Base-by-base conservation (phyloP, 2,888 invertebrate genomes). In the Tetramorium bicarinatum region DNA sequence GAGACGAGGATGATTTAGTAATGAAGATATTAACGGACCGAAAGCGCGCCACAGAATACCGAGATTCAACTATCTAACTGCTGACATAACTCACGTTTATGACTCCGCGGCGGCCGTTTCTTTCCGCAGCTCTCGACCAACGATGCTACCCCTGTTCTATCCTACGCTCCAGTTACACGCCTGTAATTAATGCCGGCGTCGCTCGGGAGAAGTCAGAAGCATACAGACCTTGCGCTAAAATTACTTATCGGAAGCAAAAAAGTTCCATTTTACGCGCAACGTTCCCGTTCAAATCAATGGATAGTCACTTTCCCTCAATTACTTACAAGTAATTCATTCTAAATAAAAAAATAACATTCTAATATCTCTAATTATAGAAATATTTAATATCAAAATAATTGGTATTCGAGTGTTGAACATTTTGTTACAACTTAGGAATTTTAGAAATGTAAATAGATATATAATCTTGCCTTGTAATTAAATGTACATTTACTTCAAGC, bases 1-100 rank as follows among this genome's bases (percentile, higher is more conserved):
- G 85, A 89, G 87, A 69, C 85, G 91, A 92, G 93, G 92, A 94
- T 94, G 94, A 94, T 94, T 94, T 94, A 94, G 94, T 94, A 94
- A 94, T 94, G 94, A 94, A 94, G 94, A 94, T 94, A 94, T 94
- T 94, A 94, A 94, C 94, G 93, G 93, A 93, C 91, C 92, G 89
- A 93, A 91, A 93, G 94, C 92, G 93, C 93, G 93, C 94, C 92
- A 92, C 93, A 91, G 94, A 94, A 94, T 94, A 94, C 94, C 93
- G 94, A 94, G 94, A 94, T 94, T 94, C 94, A 94, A 94, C 94
- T 94, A 94, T 94, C 94, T 94, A 94, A 94, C 94, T 92, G 93
- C 94, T 92, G 92, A 92, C 92, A 94, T 94, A 94, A 94, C 93
- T 94, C 94, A 94, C 91, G 90, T 94, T 94, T 94, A 94, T 93